Evolutionary conservation across 2,888 invertebrate species (phyloP), one percentile per base, ranked within the genome.

Genomic region (Andrena praecox): DNA sequence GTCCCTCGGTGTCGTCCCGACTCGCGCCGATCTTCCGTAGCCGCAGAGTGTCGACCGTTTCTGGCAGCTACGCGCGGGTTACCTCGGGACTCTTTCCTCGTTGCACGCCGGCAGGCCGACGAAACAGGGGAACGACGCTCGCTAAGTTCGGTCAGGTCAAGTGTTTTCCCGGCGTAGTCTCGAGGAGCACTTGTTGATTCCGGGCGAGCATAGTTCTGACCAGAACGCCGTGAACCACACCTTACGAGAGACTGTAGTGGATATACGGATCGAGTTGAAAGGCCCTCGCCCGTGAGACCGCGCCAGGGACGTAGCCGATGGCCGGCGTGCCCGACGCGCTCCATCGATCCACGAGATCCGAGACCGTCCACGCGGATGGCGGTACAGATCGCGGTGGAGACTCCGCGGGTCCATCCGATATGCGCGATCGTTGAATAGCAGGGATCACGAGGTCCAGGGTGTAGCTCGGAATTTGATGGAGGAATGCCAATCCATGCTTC

Each of bases 211-310:
- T 89, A 90, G 88, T 89, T 88, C 88, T 86, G 88, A 78, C 79
- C 87, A 85, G 88, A 78, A 85, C 88, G 85, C 76, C 84, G 87
- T 84, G 92, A 92, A 93, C 93, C 93, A 92, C 93, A 92, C 93
- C 93, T 93, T 91, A 89, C 89, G 89, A 89, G 86, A 90, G 91
- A 92, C 92, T 91, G 90, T 90, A 90, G 89, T 89, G 87, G 85
- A 87, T 89, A 90, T 85, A 88, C 89, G 88, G 87, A 75, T 84
- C 87, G 90, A 92, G 91, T 93, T 90, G 93, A 92, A 93, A 93
- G 93, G 91, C 92, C 90, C 91, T 92, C 92, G 90, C 89, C 89
- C 89, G 89, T 88, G 89, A 89, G 89, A 91, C 91, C 87, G 87
- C 83, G 82, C 89, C 92, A 92, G 92, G 92, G 81, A 77, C 90